Base-by-base conservation (phyloP, 2,113 vertebrate genomes). In the Pimephales promelas region DNA sequence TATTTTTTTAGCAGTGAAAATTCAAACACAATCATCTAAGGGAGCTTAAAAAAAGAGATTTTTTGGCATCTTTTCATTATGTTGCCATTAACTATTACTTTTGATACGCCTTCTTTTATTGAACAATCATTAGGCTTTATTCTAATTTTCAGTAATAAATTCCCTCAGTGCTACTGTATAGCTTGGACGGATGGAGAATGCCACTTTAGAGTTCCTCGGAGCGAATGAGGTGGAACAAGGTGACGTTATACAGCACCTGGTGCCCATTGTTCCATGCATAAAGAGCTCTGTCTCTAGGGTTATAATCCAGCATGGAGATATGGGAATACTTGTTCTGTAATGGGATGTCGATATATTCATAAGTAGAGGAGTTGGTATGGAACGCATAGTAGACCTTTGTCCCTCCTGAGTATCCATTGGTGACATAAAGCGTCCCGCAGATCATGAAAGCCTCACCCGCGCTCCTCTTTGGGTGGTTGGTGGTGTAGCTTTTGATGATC, bases 241-340 rank as follows among this genome's bases (percentile, higher is more conserved):
- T 97, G 89, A 97, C 95, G 0, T 97, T 97, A 92, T 97, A 97
- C 10, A 97, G 95, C 88, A 96, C 91, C 76, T 97, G 96, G 85
- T 97, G 96, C 70, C 96, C 96, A 34, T 97, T 97, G 92, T 97
- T 97, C 96, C 96, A 97, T 61, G 96, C 96, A 0, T 97, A 97
- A 13, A 97, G 95, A 10, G 95, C 95, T 18, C 96, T 91, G 92
- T 97, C 96, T 90, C 93, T 95, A 86, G 96, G 96, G 91, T 97
- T 97, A 90, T 97, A 97, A 93, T 97, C 96, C 93, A 97, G 88
- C 96, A 97, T 97, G 88, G 96, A 97, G 92, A 97, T 96, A 87
- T 97, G 96, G 0, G 96, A 96, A 82, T 96, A 97, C 87, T 95
- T 96, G 91, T 97, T 97, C 87, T 96, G 95, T 93, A 97, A 96